Evolutionary conservation across 2,888 invertebrate genomes (phyloP).

Genomic region (Coenonympha glycerion): DNA sequence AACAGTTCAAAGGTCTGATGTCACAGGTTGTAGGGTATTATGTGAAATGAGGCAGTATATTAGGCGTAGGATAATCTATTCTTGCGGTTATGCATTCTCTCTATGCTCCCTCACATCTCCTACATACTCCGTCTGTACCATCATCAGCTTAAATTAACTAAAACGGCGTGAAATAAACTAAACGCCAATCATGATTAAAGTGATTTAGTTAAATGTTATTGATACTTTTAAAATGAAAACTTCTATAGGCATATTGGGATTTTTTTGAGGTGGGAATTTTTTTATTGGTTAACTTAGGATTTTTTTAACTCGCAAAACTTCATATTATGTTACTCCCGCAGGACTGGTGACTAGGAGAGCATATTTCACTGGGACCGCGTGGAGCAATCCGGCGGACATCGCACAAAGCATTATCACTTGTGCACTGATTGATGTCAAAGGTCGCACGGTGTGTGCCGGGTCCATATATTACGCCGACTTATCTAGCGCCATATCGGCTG

Average conservation of each 20-base stretch:
- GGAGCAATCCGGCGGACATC: conserved; percentile 7
- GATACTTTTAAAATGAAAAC: no score
- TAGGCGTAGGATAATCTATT: not conserved
- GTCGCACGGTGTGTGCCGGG: conserved; percentile 34
- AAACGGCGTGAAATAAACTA: no score
- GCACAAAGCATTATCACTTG: conserved; percentile 38
- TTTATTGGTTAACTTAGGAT: no score
- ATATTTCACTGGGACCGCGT: conserved; percentile 3
- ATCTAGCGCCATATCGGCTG: not conserved
- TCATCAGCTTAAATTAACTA: no score
- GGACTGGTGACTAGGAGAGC: not conserved
- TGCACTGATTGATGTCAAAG: conserved; percentile 57
- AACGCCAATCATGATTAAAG: no score
- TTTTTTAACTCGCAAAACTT: no score
- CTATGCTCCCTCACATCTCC: no score
- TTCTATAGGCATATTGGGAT: no score
- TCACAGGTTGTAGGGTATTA: not conserved
- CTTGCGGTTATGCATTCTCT: not conserved
- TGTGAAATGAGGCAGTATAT: not conserved
- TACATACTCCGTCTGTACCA: no score
- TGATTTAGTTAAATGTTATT: no score
- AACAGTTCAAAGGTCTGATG: not conserved
- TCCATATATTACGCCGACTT: conserved; percentile 6
- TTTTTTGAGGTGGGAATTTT: no score
- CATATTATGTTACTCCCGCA: not conserved